Evolutionary conservation across 2,888 invertebrate genomes (phyloP), one percentile per base, ranked within the genome.

Genomic region (Ariolimax columbianus): DNA sequence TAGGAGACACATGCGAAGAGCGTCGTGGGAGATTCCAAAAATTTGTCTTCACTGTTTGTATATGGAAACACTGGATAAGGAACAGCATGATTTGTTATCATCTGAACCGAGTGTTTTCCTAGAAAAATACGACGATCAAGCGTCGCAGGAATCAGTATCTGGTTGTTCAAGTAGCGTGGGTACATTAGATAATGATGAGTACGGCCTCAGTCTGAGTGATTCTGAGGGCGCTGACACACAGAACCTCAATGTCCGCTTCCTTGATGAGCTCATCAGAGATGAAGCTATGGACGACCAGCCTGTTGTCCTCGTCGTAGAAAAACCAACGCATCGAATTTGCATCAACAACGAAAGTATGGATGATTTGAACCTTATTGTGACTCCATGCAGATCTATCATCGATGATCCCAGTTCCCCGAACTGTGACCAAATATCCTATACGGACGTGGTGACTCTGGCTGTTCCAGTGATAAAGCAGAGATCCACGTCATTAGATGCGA

Each of bases 11-110:
- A 86, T 89, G 55, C 86, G 92, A 26, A 72, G 91, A 51, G 88
- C 90, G 0, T 92, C 92, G 0, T 87, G 92, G 77, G 93, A 93
- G 75, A 92, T 93, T 83, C 93, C 93, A 11, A 91, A 91, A 73
- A 86, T 93, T 33, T 93, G 93, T 86, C 90, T 93, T 73, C 93
- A 93, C 86, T 93, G 93, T 87, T 89, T 93, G 43, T 91, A 93
- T 84, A 83, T 92, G 85, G 93, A 93, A 86, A 87, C 90, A 0
- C 63, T 90, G 47, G 89, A 89, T 26, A 78, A 40, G 38, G 79
- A 80, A 36, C 26, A 63, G 19, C 33, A 63, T 36, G 75, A 78
- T 77, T 72, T 75, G 9, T 11, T 6, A 2, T 86, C 88, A n/a
- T 38, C 70, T 2, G 47, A 81, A 85, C 63, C 85, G 86, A 47